These are phyloP conservation scores for Coregonus suidteri DNA, from an alignment of 2,797 vertebrate species.

Conservation along the genomic window DNA sequence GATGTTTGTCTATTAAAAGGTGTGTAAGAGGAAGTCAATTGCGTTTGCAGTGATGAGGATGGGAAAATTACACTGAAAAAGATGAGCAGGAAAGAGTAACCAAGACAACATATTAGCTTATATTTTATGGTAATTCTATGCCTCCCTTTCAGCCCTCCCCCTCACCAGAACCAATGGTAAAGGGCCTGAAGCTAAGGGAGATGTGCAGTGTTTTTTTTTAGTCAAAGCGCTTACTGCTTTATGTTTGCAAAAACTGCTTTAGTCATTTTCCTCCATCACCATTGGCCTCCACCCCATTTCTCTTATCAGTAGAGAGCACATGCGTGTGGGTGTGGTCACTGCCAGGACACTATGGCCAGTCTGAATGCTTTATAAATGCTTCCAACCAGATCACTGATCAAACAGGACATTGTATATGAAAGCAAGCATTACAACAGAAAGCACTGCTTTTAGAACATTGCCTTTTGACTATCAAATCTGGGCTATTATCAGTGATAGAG, in stretches of 20 bases:
- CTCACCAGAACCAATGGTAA: slow-evolving; percentile 9
- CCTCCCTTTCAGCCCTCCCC: slow-evolving; percentile 7
- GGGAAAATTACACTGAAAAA: background rate
- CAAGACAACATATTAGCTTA: slow-evolving; percentile 6
- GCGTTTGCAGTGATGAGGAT: background rate
- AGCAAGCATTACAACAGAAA: slow-evolving; percentile 48
- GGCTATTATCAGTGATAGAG: slow-evolving; percentile 19
- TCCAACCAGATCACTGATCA: slow-evolving; percentile 62
- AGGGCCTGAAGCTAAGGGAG: slow-evolving; percentile 11
- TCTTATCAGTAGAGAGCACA: slow-evolving; percentile 75
- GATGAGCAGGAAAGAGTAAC: slow-evolving; percentile 33
- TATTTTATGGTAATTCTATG: background rate
- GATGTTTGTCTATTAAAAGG: slow-evolving; percentile 63
- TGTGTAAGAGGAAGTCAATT: slow-evolving; percentile 64
- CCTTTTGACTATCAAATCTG: slow-evolving; percentile 32
- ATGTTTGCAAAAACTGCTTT: slow-evolving; percentile 48
- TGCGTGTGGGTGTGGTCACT: slow-evolving; percentile 55
- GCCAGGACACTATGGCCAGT: slow-evolving; percentile 62
- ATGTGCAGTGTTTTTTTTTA: slow-evolving; percentile 19
- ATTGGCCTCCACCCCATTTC: slow-evolving; percentile 65
- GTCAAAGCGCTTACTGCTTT: slow-evolving; percentile 41
- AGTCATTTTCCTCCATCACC: slow-evolving; percentile 41
- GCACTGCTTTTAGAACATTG: slow-evolving; percentile 44
- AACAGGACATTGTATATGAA: slow-evolving; percentile 51
- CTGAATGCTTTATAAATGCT: slow-evolving; percentile 41